phyloP scores from a whole-genome alignment of 1,140 invertebrate species.

The Penaeus indicus region DNA sequence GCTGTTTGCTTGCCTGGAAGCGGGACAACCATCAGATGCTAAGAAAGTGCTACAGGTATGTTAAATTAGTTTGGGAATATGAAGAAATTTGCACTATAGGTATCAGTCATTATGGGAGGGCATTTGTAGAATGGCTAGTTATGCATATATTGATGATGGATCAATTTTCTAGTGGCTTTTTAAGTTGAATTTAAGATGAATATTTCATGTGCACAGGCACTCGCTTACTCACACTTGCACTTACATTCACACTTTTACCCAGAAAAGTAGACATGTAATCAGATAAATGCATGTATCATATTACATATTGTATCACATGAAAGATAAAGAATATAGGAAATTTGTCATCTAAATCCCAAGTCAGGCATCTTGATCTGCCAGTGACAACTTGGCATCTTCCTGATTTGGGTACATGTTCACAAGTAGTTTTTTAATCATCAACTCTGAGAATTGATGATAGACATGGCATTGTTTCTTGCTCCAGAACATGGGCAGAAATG shows the following conservation, averaged over 20 bases:
- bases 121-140: too few species aligned
- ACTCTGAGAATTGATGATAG: neutral
- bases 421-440: neutral
- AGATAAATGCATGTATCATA: neutral
- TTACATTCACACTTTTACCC: neutral
- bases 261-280: neutral
- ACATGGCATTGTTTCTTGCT: neutral
- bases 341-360: too few species aligned
- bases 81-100: too few species aligned
- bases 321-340: too few species aligned
- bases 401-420: neutral
- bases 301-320: too few species aligned
- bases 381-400: neutral
- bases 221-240: neutral
- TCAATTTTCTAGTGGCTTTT: too few species aligned
- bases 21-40: slow-evolving; percentile 16
- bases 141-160: too few species aligned
- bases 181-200: too few species aligned
- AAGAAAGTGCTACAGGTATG: slow-evolving; percentile 32
- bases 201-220: neutral
- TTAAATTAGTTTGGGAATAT: neutral
- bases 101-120: too few species aligned
- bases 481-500: slow-evolving; percentile 23
- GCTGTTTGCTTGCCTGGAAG: slow-evolving; percentile 48
- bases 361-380: too few species aligned